These are phyloP conservation scores for Brachyrhaphis roseni DNA, from an alignment of 2,797 vertebrate genomes.

Conservation along the genomic window DNA sequence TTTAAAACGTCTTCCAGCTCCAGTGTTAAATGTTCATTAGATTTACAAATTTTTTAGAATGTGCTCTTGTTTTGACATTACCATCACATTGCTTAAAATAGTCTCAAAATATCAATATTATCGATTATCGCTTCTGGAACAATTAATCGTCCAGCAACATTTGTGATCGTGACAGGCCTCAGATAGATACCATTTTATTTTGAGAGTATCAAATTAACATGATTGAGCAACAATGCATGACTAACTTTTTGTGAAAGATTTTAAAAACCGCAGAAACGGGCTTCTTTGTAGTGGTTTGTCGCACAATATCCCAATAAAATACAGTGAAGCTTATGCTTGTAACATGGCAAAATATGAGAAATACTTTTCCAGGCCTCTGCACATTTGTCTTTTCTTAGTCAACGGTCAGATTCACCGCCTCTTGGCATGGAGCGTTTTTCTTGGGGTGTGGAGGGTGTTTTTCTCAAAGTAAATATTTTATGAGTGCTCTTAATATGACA, in stretches of 20 bases:
- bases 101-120: too few relatives aligned
- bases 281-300: background rate
- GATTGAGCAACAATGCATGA: background rate
- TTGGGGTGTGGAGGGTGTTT: slow-evolving; percentile 30
- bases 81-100: too few relatives aligned
- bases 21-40: too few relatives aligned
- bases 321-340: background rate
- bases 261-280: background rate
- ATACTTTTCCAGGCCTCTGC: slow-evolving; percentile 3
- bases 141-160: too few relatives aligned
- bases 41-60: too few relatives aligned
- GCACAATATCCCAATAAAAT: background rate
- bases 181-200: too few relatives aligned
- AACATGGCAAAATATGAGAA: background rate
- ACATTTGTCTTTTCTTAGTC: slow-evolving; percentile 31
- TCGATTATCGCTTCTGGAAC: too few relatives aligned
- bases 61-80: too few relatives aligned
- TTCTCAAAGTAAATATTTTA: slow-evolving; percentile 64
- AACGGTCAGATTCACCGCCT: slow-evolving; percentile 34
- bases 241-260: background rate
- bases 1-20: too few relatives aligned
- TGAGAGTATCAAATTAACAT: background rate
- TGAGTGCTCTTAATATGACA: slow-evolving; percentile 64
- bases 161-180: too few relatives aligned
- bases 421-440: slow-evolving; percentile 29